Percentiles rank a stretch among this genome's conserved stretches.
Evolutionary conservation across 1,140 invertebrate species (phyloP).

Genomic region (Hestina assimilis): DNA sequence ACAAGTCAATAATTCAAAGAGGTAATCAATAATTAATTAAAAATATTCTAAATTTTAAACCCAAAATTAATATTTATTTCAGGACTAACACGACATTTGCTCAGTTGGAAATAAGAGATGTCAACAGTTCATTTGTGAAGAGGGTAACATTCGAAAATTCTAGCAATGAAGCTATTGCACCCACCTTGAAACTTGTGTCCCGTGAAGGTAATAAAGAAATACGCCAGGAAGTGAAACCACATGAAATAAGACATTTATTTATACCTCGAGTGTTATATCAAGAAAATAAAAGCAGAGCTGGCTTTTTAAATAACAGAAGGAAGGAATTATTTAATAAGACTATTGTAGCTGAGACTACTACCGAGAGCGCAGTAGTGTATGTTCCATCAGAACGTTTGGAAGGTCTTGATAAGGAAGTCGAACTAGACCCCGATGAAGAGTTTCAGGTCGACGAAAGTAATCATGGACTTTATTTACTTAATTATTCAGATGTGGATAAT

Average conservation of each 20-base stretch:
- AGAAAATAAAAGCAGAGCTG: slow-evolving; percentile 65
- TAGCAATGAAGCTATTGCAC: slow-evolving; percentile 52
- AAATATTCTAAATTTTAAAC: slow-evolving; percentile 6
- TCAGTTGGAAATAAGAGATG: slow-evolving; percentile 68
- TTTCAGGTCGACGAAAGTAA: slow-evolving; percentile 77
- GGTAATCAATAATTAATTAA: background rate
- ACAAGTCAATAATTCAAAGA: too few relatives aligned
- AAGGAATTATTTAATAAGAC: slow-evolving; percentile 54
- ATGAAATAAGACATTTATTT: slow-evolving; percentile 67
- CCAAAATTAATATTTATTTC: slow-evolving; percentile 36
- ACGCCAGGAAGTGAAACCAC: slow-evolving; percentile 62
- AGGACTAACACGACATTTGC: slow-evolving; percentile 70
- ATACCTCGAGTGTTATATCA: slow-evolving; percentile 60
- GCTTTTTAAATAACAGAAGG: slow-evolving; percentile 67
- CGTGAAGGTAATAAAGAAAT: slow-evolving; percentile 61
- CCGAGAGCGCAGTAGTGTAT: slow-evolving; percentile 56
- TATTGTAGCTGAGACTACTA: slow-evolving; percentile 39
- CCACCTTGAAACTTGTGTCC: slow-evolving; percentile 54
- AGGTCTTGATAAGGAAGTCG: slow-evolving; percentile 64
- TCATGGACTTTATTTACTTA: slow-evolving; percentile 73
- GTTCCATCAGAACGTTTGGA: slow-evolving; percentile 70
- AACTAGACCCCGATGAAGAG: slow-evolving; percentile 75
- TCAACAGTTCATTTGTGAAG: slow-evolving; percentile 65
- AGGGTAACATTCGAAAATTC: slow-evolving; percentile 66
- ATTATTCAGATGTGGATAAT: slow-evolving; percentile 71